Evolutionary conservation across 2,797 vertebrate genomes (phyloP).

Genomic region (Pipistrellus kuhlii): DNA sequence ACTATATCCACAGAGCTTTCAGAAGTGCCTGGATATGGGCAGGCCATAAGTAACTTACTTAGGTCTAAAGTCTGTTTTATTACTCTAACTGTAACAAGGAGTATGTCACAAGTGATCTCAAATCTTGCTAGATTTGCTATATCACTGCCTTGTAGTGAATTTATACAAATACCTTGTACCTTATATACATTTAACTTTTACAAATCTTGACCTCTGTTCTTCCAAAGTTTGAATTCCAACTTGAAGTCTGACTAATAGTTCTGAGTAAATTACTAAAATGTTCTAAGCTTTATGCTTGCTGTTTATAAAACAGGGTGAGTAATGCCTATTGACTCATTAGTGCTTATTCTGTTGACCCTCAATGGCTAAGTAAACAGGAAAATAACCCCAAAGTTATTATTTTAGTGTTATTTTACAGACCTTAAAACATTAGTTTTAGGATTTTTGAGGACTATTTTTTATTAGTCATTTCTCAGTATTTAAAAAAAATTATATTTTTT

Average conservation of each 20-base stretch:
- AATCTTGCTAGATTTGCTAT: neutral
- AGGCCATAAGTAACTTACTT: neutral
- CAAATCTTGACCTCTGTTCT: neutral
- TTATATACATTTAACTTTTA: neutral
- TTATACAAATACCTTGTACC: neutral
- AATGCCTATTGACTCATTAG: neutral
- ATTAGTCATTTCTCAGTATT: neutral
- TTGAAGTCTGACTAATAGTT: neutral
- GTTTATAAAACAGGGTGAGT: neutral
- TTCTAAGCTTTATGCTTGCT: neutral
- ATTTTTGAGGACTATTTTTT: neutral
- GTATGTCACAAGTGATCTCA: neutral
- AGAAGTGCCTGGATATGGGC: neutral
- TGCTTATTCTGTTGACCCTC: neutral
- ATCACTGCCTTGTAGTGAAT: neutral
- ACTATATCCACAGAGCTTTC: neutral
- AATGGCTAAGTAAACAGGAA: slow-evolving; percentile 9
- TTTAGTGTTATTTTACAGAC: neutral
- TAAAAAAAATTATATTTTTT: neutral
- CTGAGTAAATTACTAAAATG: neutral
- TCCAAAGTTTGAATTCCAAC: slow-evolving; percentile 33
- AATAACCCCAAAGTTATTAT: neutral
- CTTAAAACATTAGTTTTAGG: neutral
- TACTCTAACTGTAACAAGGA: neutral
- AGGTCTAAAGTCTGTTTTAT: neutral